These are phyloP conservation scores for Hapalemur alaotrensis DNA, from an alignment of 2,797 vertebrate genomes.

Conservation along the genomic window DNA sequence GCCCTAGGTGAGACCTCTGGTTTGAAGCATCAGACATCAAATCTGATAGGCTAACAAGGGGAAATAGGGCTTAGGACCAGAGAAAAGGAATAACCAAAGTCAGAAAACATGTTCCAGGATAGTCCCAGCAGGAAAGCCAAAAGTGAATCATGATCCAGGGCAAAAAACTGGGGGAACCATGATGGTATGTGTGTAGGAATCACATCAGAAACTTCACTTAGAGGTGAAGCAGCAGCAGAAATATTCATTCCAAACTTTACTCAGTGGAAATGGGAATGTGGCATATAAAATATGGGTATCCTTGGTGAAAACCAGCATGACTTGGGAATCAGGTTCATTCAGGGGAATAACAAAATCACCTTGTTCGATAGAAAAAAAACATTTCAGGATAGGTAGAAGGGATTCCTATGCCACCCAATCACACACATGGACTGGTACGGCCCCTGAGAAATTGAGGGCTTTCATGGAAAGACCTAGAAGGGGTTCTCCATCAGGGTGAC, in stretches of 20 bases:
- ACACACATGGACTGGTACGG: neutral
- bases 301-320: neutral
- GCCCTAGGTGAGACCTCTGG: neutral
- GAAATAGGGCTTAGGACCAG: neutral
- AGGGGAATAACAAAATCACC: neutral
- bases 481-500: neutral
- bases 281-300: neutral
- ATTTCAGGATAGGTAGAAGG: neutral
- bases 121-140: neutral
- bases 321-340: neutral
- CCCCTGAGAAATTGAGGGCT: neutral
- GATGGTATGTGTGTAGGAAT: neutral
- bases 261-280: neutral
- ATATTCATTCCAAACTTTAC: neutral
- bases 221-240: neutral
- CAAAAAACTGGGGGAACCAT: no score
- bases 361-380: neutral
- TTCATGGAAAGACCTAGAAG: neutral
- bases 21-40: neutral
- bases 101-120: neutral
- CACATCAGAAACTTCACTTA: neutral
- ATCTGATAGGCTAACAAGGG: neutral
- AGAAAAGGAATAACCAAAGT: neutral
- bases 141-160: neutral
- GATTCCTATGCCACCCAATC: neutral